Evolutionary conservation across 2,113 vertebrate species (phyloP).

Genomic region (Tiliqua scincoides): DNA sequence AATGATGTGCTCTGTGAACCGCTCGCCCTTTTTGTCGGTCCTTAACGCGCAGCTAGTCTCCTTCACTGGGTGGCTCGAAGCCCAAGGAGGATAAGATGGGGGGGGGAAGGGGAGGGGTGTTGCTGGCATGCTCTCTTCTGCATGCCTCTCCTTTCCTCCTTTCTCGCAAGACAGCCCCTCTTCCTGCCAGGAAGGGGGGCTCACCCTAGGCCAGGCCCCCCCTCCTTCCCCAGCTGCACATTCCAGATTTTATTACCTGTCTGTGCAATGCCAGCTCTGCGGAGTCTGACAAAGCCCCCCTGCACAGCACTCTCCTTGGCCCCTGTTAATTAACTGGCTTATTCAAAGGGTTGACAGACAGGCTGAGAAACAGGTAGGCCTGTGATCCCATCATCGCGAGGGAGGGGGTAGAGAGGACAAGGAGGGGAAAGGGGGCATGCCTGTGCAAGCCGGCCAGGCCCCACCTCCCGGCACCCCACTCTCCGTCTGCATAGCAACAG

Average conservation of each 20-base stretch:
- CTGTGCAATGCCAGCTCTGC: neutral
- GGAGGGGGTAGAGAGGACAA: too few relatives aligned
- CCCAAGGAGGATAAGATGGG: too few relatives aligned
- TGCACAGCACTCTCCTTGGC: too few relatives aligned
- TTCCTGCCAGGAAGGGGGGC: neutral
- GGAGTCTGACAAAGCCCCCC: neutral
- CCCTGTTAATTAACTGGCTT: conserved; percentile 8
- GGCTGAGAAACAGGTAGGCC: neutral
- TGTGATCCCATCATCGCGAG: neutral
- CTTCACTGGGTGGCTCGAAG: neutral
- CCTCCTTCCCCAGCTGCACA: conserved; percentile 14
- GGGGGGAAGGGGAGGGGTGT: too few relatives aligned
- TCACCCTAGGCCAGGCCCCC: neutral
- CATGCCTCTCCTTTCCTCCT: neutral
- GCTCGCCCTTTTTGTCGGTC: too few relatives aligned
- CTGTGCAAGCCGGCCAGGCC: neutral
- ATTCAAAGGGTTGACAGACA: conserved; percentile 44
- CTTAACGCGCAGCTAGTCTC: neutral
- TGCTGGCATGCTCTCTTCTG: too few relatives aligned
- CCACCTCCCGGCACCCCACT: neutral
- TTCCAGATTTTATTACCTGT: conserved; percentile 50
- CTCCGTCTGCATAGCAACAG: neutral
- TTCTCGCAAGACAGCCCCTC: too few relatives aligned
- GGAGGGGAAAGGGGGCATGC: neutral
- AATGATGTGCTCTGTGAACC: neutral